These are phyloP conservation scores for Pelobates fuscus DNA, from an alignment of 2,113 vertebrate genomes.

Conservation along the genomic window DNA sequence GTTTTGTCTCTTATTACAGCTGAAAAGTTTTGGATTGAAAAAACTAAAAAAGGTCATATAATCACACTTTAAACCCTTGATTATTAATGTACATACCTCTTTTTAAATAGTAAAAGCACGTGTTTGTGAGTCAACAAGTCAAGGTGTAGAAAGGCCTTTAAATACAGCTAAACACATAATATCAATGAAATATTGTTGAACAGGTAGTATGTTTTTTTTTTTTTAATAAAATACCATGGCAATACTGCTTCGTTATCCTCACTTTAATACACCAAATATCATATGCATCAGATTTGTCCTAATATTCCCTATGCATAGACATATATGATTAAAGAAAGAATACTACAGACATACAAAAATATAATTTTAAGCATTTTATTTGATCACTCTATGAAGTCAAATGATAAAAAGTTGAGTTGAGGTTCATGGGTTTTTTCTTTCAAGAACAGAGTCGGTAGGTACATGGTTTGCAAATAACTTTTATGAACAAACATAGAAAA, in stretches of 20 bases:
- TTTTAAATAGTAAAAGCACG: neutral
- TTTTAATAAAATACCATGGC: no score
- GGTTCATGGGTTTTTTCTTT: neutral
- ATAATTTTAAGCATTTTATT: slow-evolving; percentile 12
- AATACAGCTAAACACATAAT: no score
- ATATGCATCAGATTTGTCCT: no score
- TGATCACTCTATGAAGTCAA: slow-evolving; percentile 14
- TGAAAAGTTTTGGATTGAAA: no score
- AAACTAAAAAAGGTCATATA: no score
- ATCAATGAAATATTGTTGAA: no score
- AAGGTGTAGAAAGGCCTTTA: slow-evolving; percentile 1
- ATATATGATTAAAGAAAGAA: slow-evolving; percentile 11
- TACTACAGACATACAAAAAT: slow-evolving; percentile 19
- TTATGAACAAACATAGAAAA: slow-evolving; percentile 12
- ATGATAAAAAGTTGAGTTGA: neutral
- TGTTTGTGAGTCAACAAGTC: neutral
- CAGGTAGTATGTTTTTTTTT: no score
- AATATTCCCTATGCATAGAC: neutral
- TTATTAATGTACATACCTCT: no score
- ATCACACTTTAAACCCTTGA: no score
- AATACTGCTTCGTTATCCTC: no score
- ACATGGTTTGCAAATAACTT: slow-evolving; percentile 3
- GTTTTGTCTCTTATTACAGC: no score
- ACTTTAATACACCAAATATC: no score
- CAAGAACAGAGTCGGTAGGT: slow-evolving; percentile 7